A percentile compares a stretch with the other conserved stretches of the same genome.
Conservation (phyloP, 2,888 invertebrate species). For the Dryadula phaetusa region DNA sequence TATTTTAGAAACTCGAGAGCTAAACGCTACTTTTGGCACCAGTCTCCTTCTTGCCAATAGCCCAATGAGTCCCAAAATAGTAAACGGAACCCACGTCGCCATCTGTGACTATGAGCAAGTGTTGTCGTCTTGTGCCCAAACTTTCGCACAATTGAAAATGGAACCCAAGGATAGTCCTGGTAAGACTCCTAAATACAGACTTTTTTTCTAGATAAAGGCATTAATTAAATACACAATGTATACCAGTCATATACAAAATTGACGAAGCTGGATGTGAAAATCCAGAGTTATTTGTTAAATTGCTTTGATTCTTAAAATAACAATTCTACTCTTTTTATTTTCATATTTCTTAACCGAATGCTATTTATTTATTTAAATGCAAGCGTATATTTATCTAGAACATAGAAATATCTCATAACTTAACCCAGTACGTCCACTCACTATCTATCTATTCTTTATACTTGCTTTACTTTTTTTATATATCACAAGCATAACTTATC, state of each 20-base stretch:
- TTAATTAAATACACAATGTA: too few species aligned
- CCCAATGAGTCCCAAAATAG: conserved; percentile 98
- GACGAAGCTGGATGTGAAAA: too few species aligned
- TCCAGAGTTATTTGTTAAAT: too few species aligned
- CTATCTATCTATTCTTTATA: too few species aligned
- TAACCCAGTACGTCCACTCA: background rate
- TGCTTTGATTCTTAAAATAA: too few species aligned
- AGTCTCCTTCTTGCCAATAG: conserved; percentile 96
- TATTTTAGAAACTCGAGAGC: conserved; percentile 89
- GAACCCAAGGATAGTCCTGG: conserved; percentile 92
- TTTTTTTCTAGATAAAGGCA: too few species aligned
- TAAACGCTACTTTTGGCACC: conserved; percentile 95
- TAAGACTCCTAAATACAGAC: conserved; percentile 61
- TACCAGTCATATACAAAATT: too few species aligned
- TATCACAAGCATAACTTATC: conserved; percentile 18
- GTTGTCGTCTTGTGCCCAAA: conserved; percentile 89
- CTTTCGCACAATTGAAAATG: conserved; percentile 87
- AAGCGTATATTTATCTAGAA: too few species aligned
- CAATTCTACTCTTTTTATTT: too few species aligned
- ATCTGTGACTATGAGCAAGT: conserved; percentile 93
- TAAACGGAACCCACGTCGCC: conserved; percentile 96
- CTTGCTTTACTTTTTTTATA: background rate
- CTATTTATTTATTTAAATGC: too few species aligned
- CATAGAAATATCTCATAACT: too few species aligned
- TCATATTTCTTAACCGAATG: too few species aligned